Evolutionary conservation across 2,797 vertebrate genomes (phyloP), one percentile per base, ranked within the genome.

Genomic region (Chrosomus eos): DNA sequence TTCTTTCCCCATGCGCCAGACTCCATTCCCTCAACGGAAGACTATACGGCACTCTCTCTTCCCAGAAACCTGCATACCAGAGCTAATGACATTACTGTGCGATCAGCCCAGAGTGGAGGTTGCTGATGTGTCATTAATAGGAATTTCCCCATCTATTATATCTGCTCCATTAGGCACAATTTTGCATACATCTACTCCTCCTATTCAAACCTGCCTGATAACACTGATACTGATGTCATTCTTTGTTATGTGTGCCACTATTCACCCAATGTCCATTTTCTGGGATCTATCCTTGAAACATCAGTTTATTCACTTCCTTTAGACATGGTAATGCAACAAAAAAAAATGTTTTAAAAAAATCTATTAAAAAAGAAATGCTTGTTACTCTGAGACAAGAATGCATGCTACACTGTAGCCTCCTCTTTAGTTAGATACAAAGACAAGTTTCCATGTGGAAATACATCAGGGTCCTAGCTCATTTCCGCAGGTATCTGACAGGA

Each of bases 141-240:
- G 81, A 87, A 88, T 85, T 76, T 86, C 53, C 75, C 72, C 64
- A 87, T 87, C 75, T 82, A 82, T 82, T 88, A 85, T 84, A 85
- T 72, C 70, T 79, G 82, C 82, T 88, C 76, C 80, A 88, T 88
- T 85, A 83, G 81, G 81, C 85, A 72, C 33, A 71, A 53, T 85
- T 89, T 84, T 82, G 82, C 75, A 83, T 85, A 77, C 80, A 81
- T 86, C 48, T 67, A 70, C 62, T 82, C 45, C 16, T 58, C 74
- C 83, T 36, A 83, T 85, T 87, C 68, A 85, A 74, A 74, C 40
- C 26, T 36, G 38, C 55, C 64, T 33, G 55, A 84, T 74, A 80
- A 78, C 51, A 36, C 68, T 43, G 62, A 72, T 67, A 62, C 43
- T 82, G 68, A 84, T 84, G 82, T 80, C 55, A 60, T 81, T 78